These are phyloP conservation scores for Popillia japonica DNA, from an alignment of 1,140 invertebrate genomes.

Conservation along the genomic window DNA sequence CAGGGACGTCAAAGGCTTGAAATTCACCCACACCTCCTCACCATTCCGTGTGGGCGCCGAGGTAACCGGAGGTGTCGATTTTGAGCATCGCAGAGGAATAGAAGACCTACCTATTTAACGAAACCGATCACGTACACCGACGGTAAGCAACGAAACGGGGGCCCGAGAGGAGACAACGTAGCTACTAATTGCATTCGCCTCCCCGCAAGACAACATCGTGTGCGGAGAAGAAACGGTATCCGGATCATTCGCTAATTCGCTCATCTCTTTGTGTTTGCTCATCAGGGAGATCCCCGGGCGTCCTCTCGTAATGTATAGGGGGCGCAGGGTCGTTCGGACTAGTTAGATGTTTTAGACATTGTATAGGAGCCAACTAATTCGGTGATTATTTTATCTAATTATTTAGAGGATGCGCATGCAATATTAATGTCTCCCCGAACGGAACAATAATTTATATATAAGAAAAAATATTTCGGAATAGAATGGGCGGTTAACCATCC, in stretches of 20 bases:
- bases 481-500: no score
- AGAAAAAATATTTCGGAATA: no score
- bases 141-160: neutral
- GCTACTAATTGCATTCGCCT: neutral
- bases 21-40: neutral
- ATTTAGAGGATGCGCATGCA: neutral
- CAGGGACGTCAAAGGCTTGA: neutral
- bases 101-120: neutral
- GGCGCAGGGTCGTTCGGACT: neutral
- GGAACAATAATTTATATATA: no score
- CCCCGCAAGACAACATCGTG: no score
- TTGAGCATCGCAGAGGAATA: neutral
- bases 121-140: neutral
- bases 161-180: no score
- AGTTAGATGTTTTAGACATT: no score
- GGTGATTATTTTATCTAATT: neutral
- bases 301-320: neutral
- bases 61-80: neutral
- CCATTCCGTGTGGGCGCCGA: neutral
- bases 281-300: neutral
- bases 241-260: neutral
- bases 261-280: neutral
- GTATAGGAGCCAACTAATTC: no score
- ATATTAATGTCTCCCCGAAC: no score
- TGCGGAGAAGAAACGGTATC: neutral